Percentiles rank a stretch among this genome's conserved stretches.
Conservation (phyloP, 92 coral and sea anemone genomes). For the Isaurus tuberculatus region DNA sequence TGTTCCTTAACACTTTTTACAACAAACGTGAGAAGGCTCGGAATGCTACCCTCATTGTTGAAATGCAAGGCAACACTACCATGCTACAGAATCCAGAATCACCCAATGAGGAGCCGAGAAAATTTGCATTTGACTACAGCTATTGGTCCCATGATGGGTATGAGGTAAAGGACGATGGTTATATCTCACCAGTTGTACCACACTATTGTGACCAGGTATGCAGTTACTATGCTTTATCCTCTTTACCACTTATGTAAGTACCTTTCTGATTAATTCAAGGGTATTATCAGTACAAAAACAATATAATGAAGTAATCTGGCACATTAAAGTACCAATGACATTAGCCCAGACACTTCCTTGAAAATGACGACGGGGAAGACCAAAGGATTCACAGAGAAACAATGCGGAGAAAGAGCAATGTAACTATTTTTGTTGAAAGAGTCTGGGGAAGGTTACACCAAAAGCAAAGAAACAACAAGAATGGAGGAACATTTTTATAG, state of each 20-base stretch:
- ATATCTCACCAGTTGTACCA: constrained; percentile 65
- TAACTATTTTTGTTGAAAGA: too few species aligned
- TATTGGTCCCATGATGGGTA: constrained; percentile 99
- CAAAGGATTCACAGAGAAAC: too few species aligned
- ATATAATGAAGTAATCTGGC: too few species aligned
- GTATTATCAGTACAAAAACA: too few species aligned
- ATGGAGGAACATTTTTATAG: too few species aligned
- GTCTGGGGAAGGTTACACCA: too few species aligned
- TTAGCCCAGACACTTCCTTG: too few species aligned
- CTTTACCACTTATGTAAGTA: not conserved
- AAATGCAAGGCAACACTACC: constrained; percentile 83
- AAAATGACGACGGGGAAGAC: too few species aligned
- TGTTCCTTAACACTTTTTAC: constrained; percentile 79
- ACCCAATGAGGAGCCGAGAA: constrained; percentile 83
- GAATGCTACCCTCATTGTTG: constrained; percentile 85
- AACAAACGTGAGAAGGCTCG: constrained; percentile 95
- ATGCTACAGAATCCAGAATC: constrained; percentile 79
- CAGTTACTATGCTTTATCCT: not conserved
- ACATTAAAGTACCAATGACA: too few species aligned
- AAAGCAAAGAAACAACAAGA: too few species aligned
- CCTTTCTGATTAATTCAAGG: not conserved
- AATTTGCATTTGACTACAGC: constrained; percentile 94
- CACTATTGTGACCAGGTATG: constrained; percentile 93
- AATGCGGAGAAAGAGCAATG: too few species aligned
- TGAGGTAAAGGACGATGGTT: constrained; percentile 81